phyloP scores from a whole-genome alignment of 2,797 vertebrate genomes.

The Myotis vivesi region DNA sequence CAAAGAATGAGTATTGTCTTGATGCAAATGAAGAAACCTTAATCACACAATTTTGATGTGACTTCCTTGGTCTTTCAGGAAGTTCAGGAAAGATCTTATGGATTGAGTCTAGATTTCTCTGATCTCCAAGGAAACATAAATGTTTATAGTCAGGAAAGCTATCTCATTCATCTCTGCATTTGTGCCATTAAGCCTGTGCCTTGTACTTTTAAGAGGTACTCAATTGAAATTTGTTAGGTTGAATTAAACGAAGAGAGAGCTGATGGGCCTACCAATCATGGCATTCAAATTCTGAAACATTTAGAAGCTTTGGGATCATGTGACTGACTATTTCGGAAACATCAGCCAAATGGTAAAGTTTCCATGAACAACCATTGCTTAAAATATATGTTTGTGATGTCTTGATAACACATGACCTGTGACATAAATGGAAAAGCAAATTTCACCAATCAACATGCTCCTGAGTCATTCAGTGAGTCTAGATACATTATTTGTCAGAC shows the following conservation, averaged over 20 bases:
- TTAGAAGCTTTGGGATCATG: background rate
- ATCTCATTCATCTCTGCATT: background rate
- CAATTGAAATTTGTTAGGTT: background rate
- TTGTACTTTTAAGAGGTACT: background rate
- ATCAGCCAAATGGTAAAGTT: background rate
- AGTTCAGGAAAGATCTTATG: background rate
- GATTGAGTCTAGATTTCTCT: background rate
- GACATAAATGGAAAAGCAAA: background rate
- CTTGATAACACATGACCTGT: background rate
- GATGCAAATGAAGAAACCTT: background rate
- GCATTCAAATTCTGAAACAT: background rate
- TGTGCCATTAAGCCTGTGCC: background rate
- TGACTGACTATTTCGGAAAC: background rate
- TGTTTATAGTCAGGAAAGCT: background rate
- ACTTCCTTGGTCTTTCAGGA: background rate
- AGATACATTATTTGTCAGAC: background rate
- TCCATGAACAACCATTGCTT: background rate
- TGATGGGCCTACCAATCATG: background rate
- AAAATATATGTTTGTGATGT: background rate
- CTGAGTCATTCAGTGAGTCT: background rate
- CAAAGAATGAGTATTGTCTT: background rate
- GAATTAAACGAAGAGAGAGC: background rate
- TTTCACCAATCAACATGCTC: background rate
- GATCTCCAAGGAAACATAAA: background rate
- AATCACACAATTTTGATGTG: background rate